Evolutionary conservation across 2,888 invertebrate species (phyloP), one percentile per base, ranked within the genome.

Genomic region (Smittia sp.): DNA sequence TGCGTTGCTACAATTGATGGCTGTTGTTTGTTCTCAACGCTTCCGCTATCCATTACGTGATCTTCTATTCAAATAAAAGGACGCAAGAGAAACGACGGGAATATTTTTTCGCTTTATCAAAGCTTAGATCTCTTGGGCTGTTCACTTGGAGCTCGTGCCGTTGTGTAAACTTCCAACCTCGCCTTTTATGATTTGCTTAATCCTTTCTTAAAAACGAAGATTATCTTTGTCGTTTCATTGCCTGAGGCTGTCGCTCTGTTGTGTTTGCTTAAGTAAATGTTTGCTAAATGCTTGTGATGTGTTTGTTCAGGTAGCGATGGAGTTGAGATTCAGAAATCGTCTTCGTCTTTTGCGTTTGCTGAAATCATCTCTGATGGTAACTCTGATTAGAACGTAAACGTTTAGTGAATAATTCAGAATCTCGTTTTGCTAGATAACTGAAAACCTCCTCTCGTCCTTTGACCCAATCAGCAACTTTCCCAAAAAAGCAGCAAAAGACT

Each of bases 241-340:
- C 32, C 32, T 32, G 3, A 32, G 9, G 32, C n/a, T n/a, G n/a
- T n/a, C n/a, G 32, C 4, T 6, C 3, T 32, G 32, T 13, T 46
- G 39, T 46, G n/a, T 46, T 46, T 46, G 46, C 15, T 46, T 15
- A 46, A 58, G 13, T n/a, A 58, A 58, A 58, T 58, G n/a, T 58
- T 58, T 18, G 58, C 58, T 18, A 20, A 20, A 22, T 18, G 22
- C 22, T 58, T 22, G n/a, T 22, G 20, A 22, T 58, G 2, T 20
- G 22, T 58, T 58, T 18, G 22, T 58, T 58, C 22, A 58, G 58
- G 58, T 58, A 22, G 3, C 7, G 22, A 38, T 11, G 11, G 11
- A 38, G 11, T 58, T 58, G 58, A 32, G 32, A 32, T 32, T 32
- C 9, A 3, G 32, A 32, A 9, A 32, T 3, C 32, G 3, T 32